Conservation (phyloP, 2,888 invertebrate genomes). For the Byasa hedistus region DNA sequence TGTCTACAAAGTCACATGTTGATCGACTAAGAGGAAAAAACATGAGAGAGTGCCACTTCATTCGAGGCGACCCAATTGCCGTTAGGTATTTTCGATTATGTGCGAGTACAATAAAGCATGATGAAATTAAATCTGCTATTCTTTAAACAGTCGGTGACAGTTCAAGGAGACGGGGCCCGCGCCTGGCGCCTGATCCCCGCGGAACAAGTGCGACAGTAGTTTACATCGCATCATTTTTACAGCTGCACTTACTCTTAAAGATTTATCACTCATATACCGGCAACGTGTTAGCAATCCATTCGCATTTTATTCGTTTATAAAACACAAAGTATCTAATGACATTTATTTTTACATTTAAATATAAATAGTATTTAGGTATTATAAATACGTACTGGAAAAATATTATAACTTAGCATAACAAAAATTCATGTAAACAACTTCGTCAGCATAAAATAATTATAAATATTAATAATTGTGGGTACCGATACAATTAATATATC, state of each 20-base stretch:
- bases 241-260: conserved; percentile 56
- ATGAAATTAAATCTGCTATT: conserved; percentile 64
- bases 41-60: conserved; percentile 45
- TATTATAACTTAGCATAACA: too few species aligned
- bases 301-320: conserved; percentile 16
- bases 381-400: too few species aligned
- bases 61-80: conserved; percentile 54
- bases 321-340: too few species aligned
- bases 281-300: conserved; percentile 37
- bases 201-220: conserved; percentile 43
- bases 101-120: conserved; percentile 39
- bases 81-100: conserved; percentile 63
- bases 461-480: too few species aligned
- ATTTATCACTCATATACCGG: conserved; percentile 52
- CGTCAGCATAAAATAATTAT: too few species aligned
- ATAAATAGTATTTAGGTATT: too few species aligned
- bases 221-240: conserved; percentile 66
- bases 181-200: conserved; percentile 47
- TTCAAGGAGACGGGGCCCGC: conserved; percentile 54
- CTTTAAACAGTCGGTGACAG: conserved; percentile 58
- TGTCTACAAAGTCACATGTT: background rate
- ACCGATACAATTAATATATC: too few species aligned
- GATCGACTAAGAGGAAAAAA: conserved; percentile 41
- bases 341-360: too few species aligned
- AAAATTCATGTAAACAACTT: too few species aligned